Conservation (phyloP, 2,888 invertebrate genomes). For the Napeogenes sylphis region DNA sequence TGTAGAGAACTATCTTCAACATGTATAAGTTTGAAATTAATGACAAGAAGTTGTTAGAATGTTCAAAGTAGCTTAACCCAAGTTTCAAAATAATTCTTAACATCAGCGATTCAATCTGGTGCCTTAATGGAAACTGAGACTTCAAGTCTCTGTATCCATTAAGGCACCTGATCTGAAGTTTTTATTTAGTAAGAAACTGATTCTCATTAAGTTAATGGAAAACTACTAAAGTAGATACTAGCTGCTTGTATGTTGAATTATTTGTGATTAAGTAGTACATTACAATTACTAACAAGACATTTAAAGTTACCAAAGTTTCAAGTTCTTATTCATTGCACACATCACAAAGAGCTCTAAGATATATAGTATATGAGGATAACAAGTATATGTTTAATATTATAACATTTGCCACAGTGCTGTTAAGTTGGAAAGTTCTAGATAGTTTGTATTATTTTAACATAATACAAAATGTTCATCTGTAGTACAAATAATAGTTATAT, state of each 20-base stretch:
- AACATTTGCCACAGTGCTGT: too few relatives aligned
- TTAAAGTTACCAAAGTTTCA: too few relatives aligned
- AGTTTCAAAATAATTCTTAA: slow-evolving; percentile 32
- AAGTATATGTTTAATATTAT: too few relatives aligned
- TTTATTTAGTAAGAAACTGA: background rate
- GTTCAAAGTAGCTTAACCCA: slow-evolving; percentile 23
- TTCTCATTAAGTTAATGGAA: background rate
- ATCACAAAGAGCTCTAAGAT: too few relatives aligned
- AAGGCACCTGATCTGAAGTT: background rate
- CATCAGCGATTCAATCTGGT: slow-evolving; percentile 27
- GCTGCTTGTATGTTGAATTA: background rate
- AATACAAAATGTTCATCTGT: too few relatives aligned
- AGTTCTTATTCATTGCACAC: too few relatives aligned
- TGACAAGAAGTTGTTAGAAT: slow-evolving; percentile 28
- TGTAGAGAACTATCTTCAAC: background rate
- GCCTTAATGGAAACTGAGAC: slow-evolving; percentile 24
- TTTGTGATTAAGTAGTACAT: too few relatives aligned
- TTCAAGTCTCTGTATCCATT: background rate
- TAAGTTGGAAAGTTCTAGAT: too few relatives aligned
- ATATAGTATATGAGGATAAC: too few relatives aligned
- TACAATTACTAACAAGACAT: too few relatives aligned
- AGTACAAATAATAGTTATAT: too few relatives aligned
- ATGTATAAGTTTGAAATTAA: slow-evolving; percentile 18
- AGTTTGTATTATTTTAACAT: too few relatives aligned
- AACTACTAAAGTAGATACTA: background rate